Evolutionary conservation across 1,140 invertebrate genomes (phyloP), one percentile per base, ranked within the genome.

Genomic region (Procambarus virginalis): DNA sequence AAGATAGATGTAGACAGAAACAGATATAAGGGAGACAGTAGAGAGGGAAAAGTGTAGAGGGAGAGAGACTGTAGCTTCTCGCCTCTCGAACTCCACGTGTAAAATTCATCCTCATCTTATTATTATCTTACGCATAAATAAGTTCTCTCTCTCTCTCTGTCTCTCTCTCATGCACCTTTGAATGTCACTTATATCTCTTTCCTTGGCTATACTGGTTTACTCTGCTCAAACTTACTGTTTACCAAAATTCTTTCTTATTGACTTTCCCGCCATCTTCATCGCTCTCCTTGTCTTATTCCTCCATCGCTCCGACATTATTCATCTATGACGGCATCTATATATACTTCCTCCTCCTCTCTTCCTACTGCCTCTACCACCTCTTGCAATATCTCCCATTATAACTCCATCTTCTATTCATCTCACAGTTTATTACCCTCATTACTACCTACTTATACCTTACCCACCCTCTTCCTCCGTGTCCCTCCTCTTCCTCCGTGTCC

Each of bases 81-180:
- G n/a, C n/a, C n/a, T n/a, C n/a, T n/a, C n/a, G n/a, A n/a, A n/a
- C n/a, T n/a, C n/a, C n/a, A n/a, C n/a, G n/a, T n/a, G n/a, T n/a
- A n/a, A n/a, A n/a, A n/a, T n/a, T n/a, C n/a, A n/a, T n/a, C n/a
- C n/a, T n/a, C n/a, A n/a, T n/a, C n/a, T n/a, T n/a, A 5, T 79
- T 45, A n/a, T 45, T 79, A 17, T 79, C 34, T 79, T 45, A n/a
- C 8, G 14, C 34, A n/a, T n/a, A n/a, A n/a, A n/a, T n/a, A n/a
- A n/a, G n/a, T 45, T 79, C 34, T 79, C 34, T 79, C 77, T 45
- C 77, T 79, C 34, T 79, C 77, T 79, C 77, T 79, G 14, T 79
- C 77, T 79, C 77, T 79, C 77, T 79, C 8, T 79, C 77, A 46
- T 5, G 9, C 77, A 48, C 77, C 4, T 45, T 48, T 20, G 5